These are phyloP conservation scores for Lycophotia porphyrea DNA, from an alignment of 2,888 invertebrate genomes.

Conservation along the genomic window DNA sequence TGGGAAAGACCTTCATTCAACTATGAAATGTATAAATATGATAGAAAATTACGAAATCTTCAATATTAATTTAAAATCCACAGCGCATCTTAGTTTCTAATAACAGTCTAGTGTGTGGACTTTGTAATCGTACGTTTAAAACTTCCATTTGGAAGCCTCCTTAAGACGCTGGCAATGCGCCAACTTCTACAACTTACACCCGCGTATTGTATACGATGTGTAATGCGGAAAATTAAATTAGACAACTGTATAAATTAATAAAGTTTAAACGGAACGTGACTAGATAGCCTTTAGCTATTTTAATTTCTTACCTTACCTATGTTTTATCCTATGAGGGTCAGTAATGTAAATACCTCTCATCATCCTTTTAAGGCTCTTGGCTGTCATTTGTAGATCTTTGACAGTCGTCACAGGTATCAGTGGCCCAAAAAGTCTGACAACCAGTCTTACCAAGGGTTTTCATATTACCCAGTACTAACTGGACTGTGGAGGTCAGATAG, in stretches of 20 bases:
- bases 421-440: too few species aligned
- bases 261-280: constrained; percentile 11
- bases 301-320: not conserved
- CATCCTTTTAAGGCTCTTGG: not conserved
- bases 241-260: constrained; percentile 27
- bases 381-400: too few species aligned
- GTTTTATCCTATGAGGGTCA: not conserved
- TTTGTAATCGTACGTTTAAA: constrained; percentile 42
- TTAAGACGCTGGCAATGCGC: constrained; percentile 49
- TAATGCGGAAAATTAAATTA: constrained; percentile 52
- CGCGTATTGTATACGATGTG: constrained; percentile 43
- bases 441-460: too few species aligned
- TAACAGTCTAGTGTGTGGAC: constrained; percentile 32
- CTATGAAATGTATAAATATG: not conserved
- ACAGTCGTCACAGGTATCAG: too few species aligned
- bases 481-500: too few species aligned
- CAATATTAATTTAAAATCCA: constrained; percentile 10
- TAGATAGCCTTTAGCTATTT: not conserved
- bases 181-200: constrained; percentile 45
- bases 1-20: not conserved
- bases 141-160: constrained; percentile 46
- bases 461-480: too few species aligned
- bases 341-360: not conserved
- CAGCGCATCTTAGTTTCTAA: constrained; percentile 26
- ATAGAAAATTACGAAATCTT: not conserved